Conservation (phyloP, 2,888 invertebrate genomes). For the Drosophila sordidula region DNA sequence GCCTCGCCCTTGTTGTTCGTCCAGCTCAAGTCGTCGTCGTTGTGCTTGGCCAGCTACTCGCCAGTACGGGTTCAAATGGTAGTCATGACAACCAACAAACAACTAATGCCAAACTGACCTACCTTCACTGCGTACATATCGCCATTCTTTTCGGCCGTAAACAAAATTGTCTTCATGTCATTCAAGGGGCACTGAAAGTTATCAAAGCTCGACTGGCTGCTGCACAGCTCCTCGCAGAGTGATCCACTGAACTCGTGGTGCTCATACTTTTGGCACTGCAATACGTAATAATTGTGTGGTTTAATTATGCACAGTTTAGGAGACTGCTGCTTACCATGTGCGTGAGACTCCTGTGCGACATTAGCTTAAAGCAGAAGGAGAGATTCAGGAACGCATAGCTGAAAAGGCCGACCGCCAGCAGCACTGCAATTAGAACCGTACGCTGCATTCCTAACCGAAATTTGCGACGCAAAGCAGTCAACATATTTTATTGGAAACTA, state of each 20-base stretch:
- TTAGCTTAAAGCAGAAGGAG: slow-evolving; percentile 83
- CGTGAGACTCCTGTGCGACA: slow-evolving; percentile 82
- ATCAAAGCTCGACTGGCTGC: slow-evolving; percentile 74
- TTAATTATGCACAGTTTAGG: not conserved
- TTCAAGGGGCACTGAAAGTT: slow-evolving; percentile 83
- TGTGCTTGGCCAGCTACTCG: slow-evolving; percentile 74
- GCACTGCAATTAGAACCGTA: slow-evolving; percentile 74
- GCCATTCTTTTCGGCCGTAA: slow-evolving; percentile 83
- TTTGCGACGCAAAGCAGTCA: slow-evolving; percentile 81
- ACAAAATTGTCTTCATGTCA: slow-evolving; percentile 82
- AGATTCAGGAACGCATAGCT: slow-evolving; percentile 83
- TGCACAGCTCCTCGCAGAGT: slow-evolving; percentile 83
- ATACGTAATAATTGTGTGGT: not conserved
- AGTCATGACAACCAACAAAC: slow-evolving; percentile 34
- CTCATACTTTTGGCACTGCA: slow-evolving; percentile 81
- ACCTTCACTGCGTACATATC: slow-evolving; percentile 84
- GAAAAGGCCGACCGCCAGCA: slow-evolving; percentile 77
- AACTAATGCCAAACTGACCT: slow-evolving; percentile 42
- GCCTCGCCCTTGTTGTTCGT: slow-evolving; percentile 76
- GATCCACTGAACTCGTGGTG: slow-evolving; percentile 82
- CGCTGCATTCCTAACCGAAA: slow-evolving; percentile 82
- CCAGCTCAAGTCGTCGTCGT: slow-evolving; percentile 82
- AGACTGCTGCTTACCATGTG: slow-evolving; percentile 78
- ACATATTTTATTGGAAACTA: slow-evolving; percentile 66
- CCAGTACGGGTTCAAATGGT: slow-evolving; percentile 10